Percentiles rank a stretch among this genome's conserved stretches.
phyloP scores from a whole-genome alignment of 1,140 invertebrate genomes.

The Orchesella cincta region DNA sequence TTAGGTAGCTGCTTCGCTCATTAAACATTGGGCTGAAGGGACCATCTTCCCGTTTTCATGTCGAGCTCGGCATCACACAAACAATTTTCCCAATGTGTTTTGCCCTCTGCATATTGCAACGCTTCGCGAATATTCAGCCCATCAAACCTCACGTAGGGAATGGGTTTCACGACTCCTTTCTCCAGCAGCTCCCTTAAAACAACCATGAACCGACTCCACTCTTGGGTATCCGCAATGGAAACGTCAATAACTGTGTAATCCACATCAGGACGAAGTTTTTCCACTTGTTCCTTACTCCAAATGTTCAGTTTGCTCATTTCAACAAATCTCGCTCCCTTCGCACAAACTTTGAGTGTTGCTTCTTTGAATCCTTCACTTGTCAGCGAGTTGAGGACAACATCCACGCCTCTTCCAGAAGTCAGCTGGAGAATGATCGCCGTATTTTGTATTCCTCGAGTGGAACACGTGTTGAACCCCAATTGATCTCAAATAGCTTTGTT shows the following conservation, averaged over 20 bases:
- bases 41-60: neutral
- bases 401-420: conserved; percentile 14
- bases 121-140: conserved; percentile 3
- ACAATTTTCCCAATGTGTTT: conserved; percentile 31
- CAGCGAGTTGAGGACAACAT: conserved; percentile 29
- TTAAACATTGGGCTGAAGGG: neutral
- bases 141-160: conserved; percentile 24
- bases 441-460: conserved; percentile 8
- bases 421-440: neutral
- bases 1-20: neutral
- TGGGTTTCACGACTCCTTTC: neutral
- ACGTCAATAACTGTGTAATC: too few species aligned
- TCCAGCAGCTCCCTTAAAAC: neutral
- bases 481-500: neutral
- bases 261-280: conserved; percentile 24
- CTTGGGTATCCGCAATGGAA: too few species aligned
- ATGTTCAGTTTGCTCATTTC: conserved; percentile 33
- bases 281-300: conserved; percentile 12
- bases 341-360: conserved; percentile 26
- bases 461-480: conserved; percentile 11
- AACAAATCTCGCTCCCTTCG: neutral
- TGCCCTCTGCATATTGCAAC: neutral
- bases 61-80: neutral
- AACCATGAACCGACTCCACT: too few species aligned
- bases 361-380: conserved; percentile 34